Evolutionary conservation across 2,797 vertebrate genomes (phyloP), one percentile per base, ranked within the genome.

Genomic region (Hippoglossus hippoglossus): DNA sequence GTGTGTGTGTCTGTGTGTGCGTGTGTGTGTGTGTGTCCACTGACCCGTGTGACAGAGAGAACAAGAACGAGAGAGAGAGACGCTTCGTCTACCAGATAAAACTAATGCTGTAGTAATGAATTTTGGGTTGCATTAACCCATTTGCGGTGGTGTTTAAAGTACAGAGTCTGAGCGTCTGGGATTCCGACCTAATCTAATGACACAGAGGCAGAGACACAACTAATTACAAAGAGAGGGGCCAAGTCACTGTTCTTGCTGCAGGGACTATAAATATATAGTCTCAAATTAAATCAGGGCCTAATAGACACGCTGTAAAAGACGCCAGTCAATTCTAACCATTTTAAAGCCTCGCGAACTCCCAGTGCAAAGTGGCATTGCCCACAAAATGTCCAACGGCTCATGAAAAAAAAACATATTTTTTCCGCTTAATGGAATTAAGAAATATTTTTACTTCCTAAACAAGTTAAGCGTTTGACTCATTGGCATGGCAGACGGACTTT

Each of bases 171-270:
- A 96, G 95, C 94, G 94, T 95, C 95, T 95, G 92, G 93, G 96
- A 96, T 95, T 96, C 95, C 91, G 94, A 94, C 93, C 91, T 97
- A 98, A 98, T 97, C 95, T 93, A 97, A 97, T 97, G 95, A 96
- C 93, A 94, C 94, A 94, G 94, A 95, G 94, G 95, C 96, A 97
- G 95, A 96, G 96, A 96, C 95, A 96, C 94, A 94, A 96, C 94
- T 95, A 96, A 96, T 96, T 96, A 96, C 95, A 94, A 93, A 87
- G 78, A 95, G 93, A 34, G 75, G 93, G 95, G 92, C 94, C 94
- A 94, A 95, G 94, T 94, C 94, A 92, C 93, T 94, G 94, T 94
- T 95, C 91, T 94, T 96, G 94, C 94, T 95, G 93, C 93, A 94
- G 94, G 94, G 95, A 95, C 95, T 95, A 93, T 95, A 97, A 97